Conservation (phyloP, 2,797 vertebrate species). For the Paedocypris micromegethes region DNA sequence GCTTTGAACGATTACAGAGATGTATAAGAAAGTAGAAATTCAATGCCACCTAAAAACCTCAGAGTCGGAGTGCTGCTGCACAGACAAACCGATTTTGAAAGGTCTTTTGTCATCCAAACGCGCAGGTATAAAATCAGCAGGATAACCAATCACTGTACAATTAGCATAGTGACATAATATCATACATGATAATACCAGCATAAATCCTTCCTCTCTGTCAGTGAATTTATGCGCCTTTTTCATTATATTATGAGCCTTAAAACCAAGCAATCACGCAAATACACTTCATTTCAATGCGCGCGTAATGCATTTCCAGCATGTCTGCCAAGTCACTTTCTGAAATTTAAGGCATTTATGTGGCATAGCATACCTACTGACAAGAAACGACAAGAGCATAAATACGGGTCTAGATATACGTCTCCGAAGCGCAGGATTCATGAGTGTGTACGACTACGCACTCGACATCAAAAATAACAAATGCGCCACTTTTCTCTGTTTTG, state of each 20-base stretch:
- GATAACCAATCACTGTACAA: not conserved
- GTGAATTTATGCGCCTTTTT: conserved; percentile 12
- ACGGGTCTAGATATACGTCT: conserved; percentile 34
- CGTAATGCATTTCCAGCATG: conserved; percentile 10
- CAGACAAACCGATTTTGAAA: not conserved
- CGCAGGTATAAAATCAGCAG: conserved; percentile 43
- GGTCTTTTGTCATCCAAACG: conserved; percentile 19
- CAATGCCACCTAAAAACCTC: conserved; percentile 13
- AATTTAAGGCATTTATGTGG: not conserved
- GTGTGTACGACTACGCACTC: conserved; percentile 4
- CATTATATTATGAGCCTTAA: conserved; percentile 11
- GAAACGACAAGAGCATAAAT: conserved; percentile 31
- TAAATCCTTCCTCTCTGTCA: conserved; percentile 18
- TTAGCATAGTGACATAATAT: not conserved
- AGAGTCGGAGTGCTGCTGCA: conserved; percentile 2
- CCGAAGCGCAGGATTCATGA: conserved; percentile 27
- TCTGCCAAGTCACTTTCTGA: not conserved
- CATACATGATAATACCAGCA: not conserved
- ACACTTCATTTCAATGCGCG: conserved; percentile 12
- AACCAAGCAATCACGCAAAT: conserved; percentile 14
- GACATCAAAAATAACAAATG: conserved; percentile 18
- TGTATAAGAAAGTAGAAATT: conserved; percentile 22
- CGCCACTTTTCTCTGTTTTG: conserved; percentile 57
- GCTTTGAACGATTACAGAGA: conserved; percentile 19
- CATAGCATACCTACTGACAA: conserved; percentile 1